Base-by-base conservation (phyloP, 2,113 vertebrate genomes). In the Dicerorhinus sumatrensis region DNA sequence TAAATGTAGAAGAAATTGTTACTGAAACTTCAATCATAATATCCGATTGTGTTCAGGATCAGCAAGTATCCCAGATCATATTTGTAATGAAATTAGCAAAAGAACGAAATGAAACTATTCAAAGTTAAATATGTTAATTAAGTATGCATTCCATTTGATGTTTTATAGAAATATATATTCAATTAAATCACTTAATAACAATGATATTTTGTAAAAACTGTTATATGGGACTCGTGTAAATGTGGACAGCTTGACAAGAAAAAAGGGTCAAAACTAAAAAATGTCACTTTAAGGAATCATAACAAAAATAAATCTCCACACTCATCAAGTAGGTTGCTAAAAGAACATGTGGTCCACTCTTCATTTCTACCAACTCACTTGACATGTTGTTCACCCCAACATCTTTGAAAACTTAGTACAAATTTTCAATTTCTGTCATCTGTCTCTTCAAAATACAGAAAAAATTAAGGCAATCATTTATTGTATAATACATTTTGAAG, bases 401-500 rank as follows among this genome's bases (percentile, higher is more conserved):
- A 54, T 63, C 12, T 56, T 83, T 87, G 33, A 88, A 94, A 62
- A 86, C 17, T 87, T 63, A 62, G 3, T 36, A 51, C 8, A 94
- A 92, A 81, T 0, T 67, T 97, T 76, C 48, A 27, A n/a, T 79
- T 96, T 94, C 12, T 51, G 56, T 62, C 33, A 36, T n/a, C 51
- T 82, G 63, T 8, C 12, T 97, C 33, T 92, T 85, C 18, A 93
- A n/a, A 51, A 77, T 70, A 72, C 4, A 76, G 62, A 6, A 88
- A 81, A 77, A 94, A 51, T 29, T 48, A 88, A 85, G 29, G 6
- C 17, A 87, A 46, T 12, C 31, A 84, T 70, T 80, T 63, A 36
- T 83, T 94, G 93, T 89, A 89, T 97, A 94, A 89, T 89, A 80
- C 25, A 80, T 90, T 94, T 80, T 16, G 16, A 96, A 87, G 29